phyloP scores from a whole-genome alignment of 1,140 invertebrate species.

The Pseudobourletiella spinata region DNA sequence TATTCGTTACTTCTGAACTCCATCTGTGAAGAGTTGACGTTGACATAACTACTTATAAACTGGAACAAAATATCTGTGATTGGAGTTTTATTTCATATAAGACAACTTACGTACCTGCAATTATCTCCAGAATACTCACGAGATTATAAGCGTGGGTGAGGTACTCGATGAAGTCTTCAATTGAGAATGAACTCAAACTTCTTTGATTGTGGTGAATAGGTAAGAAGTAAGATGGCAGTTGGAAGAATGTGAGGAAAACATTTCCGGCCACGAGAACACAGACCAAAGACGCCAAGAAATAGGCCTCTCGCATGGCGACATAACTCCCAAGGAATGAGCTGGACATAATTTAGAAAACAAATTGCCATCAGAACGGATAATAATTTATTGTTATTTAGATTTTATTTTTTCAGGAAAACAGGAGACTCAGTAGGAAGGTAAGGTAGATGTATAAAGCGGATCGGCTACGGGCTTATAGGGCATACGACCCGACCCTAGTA shows the following conservation, averaged over 20 bases:
- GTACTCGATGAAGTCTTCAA: not conserved
- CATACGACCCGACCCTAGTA: too few species aligned
- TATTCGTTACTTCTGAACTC: too few species aligned
- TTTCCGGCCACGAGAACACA: constrained; percentile 27
- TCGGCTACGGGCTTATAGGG: too few species aligned
- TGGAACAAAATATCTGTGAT: too few species aligned
- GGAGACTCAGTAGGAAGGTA: too few species aligned
- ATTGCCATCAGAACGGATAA: constrained; percentile 8
- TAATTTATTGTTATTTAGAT: constrained; percentile 2
- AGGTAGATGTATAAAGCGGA: too few species aligned
- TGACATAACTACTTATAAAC: not conserved
- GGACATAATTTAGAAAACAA: constrained; percentile 5
- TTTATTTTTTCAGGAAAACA: not conserved
- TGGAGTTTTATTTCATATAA: too few species aligned
- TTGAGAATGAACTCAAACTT: not conserved
- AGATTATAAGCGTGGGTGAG: not conserved
- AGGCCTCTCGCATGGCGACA: constrained; percentile 30
- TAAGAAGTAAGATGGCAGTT: constrained; percentile 31
- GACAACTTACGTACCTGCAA: too few species aligned
- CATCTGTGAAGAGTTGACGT: too few species aligned
- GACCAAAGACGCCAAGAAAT: constrained; percentile 25
- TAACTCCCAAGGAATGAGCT: constrained; percentile 32
- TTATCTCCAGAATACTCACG: not conserved
- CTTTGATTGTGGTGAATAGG: constrained; percentile 31
- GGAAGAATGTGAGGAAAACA: constrained; percentile 31